These are phyloP conservation scores for Stichopus horrens DNA, from an alignment of 53 echinoderm and acorn worm genomes.

Conservation along the genomic window DNA sequence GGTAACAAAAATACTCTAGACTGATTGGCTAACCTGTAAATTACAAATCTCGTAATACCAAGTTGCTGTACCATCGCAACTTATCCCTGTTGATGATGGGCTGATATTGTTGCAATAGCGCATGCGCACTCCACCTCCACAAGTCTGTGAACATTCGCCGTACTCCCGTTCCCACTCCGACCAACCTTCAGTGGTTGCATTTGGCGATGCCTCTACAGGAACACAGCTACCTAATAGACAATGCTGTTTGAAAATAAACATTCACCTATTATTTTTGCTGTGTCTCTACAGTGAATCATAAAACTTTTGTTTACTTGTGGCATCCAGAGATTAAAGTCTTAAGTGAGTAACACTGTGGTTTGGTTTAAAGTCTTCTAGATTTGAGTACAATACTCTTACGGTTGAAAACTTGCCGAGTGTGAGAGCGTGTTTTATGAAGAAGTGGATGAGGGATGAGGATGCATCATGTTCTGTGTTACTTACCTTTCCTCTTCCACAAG, in stretches of 20 bases:
- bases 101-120: conserved; percentile 70
- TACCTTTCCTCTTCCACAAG: no score
- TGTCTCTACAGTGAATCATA: no score
- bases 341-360: no score
- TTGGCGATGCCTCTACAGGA: conserved; percentile 44
- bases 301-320: no score
- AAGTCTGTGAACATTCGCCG: conserved; percentile 69
- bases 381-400: no score
- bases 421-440: no score
- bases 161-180: conserved; percentile 61
- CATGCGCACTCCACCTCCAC: conserved; percentile 72
- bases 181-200: conserved; percentile 74
- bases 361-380: no score
- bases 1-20: no score
- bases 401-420: no score
- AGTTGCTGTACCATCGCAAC: conserved; percentile 53
- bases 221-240: conserved; percentile 66
- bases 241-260: conserved; percentile 48
- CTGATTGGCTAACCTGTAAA: conserved; percentile 40
- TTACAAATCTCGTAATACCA: conserved; percentile 67
- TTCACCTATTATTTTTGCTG: background rate
- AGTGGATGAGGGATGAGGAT: no score
- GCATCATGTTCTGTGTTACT: no score
- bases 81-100: conserved; percentile 64
- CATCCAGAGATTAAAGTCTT: no score